Evolutionary conservation across 2,888 invertebrate genomes (phyloP).

Genomic region (Pterostichus madidus): DNA sequence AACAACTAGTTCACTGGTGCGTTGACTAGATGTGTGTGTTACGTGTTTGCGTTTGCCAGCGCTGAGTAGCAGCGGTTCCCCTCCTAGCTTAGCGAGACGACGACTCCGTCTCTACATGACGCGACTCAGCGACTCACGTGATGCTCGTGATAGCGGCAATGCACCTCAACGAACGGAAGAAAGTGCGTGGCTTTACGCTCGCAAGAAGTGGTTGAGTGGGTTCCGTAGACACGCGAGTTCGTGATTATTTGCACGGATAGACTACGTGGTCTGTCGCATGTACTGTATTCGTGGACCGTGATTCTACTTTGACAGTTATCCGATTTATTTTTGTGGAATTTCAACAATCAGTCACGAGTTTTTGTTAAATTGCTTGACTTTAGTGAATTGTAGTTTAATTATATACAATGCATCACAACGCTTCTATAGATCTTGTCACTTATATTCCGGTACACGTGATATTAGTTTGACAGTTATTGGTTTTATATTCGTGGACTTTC

Average conservation of each 20-base stretch:
- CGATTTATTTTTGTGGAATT: not conserved
- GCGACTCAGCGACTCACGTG: constrained; percentile 43
- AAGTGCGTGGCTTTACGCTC: constrained; percentile 43
- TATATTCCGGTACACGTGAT: too few species aligned
- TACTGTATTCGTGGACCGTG: constrained; percentile 16
- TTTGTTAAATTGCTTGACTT: not conserved
- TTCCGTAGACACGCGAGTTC: constrained; percentile 23
- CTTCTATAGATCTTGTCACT: too few species aligned
- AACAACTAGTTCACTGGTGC: constrained; percentile 32
- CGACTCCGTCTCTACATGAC: not conserved
- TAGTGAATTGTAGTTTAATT: not conserved
- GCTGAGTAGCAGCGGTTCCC: constrained; percentile 1
- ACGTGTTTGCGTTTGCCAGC: constrained; percentile 9
- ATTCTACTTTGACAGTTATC: constrained; percentile 8
- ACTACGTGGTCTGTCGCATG: constrained; percentile 44
- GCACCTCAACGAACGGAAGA: constrained; percentile 43
- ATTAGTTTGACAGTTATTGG: too few species aligned
- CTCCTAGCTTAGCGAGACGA: not conserved
- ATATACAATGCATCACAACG: too few species aligned
- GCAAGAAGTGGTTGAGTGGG: not conserved
- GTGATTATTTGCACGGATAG: constrained; percentile 31
- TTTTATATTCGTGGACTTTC: too few species aligned
- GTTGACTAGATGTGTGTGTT: constrained; percentile 11
- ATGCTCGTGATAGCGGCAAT: constrained; percentile 16
- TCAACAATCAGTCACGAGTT: not conserved